Evolutionary conservation across 1,140 invertebrate genomes (phyloP).

Genomic region (Phocides pigmalion): DNA sequence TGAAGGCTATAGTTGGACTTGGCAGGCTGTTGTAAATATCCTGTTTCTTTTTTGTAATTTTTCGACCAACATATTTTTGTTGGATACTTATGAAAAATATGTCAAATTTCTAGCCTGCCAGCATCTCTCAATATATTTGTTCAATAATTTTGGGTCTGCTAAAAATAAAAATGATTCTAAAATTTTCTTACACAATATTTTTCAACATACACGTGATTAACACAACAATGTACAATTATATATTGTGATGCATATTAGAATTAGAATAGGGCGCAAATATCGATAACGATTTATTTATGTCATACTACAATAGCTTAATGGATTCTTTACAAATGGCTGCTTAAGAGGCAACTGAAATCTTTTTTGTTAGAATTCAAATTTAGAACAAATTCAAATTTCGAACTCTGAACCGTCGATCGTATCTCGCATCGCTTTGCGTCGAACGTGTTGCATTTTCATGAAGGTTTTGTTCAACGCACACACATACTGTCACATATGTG

Average conservation of each 20-base stretch:
- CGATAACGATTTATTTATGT: constrained; percentile 6
- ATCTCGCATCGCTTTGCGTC: constrained; percentile 55
- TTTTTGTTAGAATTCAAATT: constrained; percentile 24
- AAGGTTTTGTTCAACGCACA: constrained; percentile 51
- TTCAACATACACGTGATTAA: constrained; percentile 1
- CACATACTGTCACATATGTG: constrained; percentile 5
- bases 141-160: no score
- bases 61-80: no score
- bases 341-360: background rate
- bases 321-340: constrained; percentile 13
- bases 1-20: no score
- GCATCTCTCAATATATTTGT: no score
- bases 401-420: constrained; percentile 41
- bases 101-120: no score
- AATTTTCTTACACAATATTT: background rate
- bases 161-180: background rate
- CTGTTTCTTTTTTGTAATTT: no score
- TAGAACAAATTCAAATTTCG: constrained; percentile 28
- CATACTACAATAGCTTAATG: constrained; percentile 2
- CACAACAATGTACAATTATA: constrained; percentile 16
- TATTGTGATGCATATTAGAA: background rate
- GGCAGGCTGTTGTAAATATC: no score
- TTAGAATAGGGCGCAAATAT: background rate
- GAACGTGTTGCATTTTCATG: constrained; percentile 66
- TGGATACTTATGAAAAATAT: no score